Conservation (phyloP, 2,888 invertebrate genomes). For the Leptopterna dolabrata region DNA sequence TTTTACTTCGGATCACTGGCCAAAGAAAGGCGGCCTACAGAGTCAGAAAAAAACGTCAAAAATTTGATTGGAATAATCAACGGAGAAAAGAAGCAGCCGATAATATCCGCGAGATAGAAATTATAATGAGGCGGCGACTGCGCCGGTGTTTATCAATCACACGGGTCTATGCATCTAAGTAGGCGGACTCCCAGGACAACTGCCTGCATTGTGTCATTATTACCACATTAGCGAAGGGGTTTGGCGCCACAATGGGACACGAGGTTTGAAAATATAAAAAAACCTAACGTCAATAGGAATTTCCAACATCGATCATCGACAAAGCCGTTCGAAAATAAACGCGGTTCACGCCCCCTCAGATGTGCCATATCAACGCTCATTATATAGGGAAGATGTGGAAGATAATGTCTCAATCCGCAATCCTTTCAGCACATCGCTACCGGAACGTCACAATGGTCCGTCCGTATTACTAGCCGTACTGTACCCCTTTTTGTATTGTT, state of each 20-base stretch:
- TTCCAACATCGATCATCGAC: neutral
- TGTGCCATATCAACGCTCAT: neutral
- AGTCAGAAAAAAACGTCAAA: too few relatives aligned
- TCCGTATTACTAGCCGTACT: neutral
- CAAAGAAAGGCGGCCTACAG: too few relatives aligned
- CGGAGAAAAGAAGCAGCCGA: neutral
- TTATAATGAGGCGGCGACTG: neutral
- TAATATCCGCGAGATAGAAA: neutral
- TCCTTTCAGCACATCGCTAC: neutral
- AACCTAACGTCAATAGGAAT: neutral
- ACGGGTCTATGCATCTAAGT: slow-evolving; percentile 1
- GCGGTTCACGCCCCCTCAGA: neutral
- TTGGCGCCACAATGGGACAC: neutral
- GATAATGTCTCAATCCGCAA: slow-evolving; percentile 53
- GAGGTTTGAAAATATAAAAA: neutral
- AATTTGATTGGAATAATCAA: neutral
- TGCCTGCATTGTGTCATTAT: slow-evolving; percentile 47
- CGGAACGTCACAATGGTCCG: neutral
- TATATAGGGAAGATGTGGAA: slow-evolving; percentile 23
- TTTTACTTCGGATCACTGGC: neutral
- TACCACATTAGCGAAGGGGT: slow-evolving; percentile 39
- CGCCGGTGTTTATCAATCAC: slow-evolving; percentile 36
- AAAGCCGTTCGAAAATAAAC: neutral
- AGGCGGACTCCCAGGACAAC: neutral
- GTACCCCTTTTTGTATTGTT: neutral